A percentile compares a stretch with the other conserved stretches of the same genome.
phyloP scores from a whole-genome alignment of 1,140 invertebrate genomes.

The Cyclina sinensis region DNA sequence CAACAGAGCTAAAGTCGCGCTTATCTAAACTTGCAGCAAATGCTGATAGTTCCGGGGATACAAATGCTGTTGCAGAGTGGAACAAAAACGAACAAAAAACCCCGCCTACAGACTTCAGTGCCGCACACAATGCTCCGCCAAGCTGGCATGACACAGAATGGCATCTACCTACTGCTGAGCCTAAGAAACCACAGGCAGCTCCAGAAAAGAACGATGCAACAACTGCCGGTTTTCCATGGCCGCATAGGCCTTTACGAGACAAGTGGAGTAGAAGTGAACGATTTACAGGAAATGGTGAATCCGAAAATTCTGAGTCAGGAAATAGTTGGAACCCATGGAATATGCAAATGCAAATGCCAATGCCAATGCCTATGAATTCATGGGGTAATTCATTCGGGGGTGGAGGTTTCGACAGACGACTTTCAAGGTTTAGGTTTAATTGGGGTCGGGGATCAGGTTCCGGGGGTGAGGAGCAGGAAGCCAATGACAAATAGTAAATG shows the following conservation, averaged over 20 bases:
- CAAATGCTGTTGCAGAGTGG: background rate
- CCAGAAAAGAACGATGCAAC: background rate
- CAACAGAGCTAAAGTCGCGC: conserved; percentile 22
- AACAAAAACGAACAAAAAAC: no score
- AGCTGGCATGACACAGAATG: conserved; percentile 25
- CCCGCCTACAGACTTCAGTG: background rate
- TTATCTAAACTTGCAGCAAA: background rate
- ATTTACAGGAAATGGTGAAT: background rate
- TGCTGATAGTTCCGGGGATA: background rate
- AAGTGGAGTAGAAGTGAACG: conserved; percentile 22
- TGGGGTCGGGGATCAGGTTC: background rate
- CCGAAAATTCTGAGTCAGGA: background rate
- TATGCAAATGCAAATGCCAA: no score
- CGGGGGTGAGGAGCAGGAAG: conserved; percentile 21
- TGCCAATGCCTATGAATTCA: background rate
- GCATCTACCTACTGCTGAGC: background rate
- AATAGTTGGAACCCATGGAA: background rate
- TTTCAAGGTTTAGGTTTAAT: background rate
- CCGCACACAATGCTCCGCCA: background rate
- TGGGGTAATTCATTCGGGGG: background rate
- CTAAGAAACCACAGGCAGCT: background rate
- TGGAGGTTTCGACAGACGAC: conserved; percentile 5
- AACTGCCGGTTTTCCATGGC: background rate
- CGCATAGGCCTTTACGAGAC: background rate
- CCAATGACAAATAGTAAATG: conserved; percentile 21